Base-by-base conservation (phyloP, 2,888 invertebrate species). In the Abrostola triplasia region DNA sequence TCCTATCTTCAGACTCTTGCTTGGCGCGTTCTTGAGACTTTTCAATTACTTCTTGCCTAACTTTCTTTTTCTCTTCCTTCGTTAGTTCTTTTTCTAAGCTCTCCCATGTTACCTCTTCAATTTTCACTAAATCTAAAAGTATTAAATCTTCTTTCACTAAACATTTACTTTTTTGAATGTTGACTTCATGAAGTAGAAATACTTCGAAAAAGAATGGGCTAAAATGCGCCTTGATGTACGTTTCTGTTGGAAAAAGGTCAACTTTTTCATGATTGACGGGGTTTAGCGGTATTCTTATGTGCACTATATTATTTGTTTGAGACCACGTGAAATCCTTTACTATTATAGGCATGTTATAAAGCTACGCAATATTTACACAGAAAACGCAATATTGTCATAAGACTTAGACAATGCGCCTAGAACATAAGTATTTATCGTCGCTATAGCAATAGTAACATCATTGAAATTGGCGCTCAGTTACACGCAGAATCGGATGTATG, bases 281-380 rank as follows among this genome's bases (percentile, higher is more conserved):
- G 81, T 95, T 96, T 55, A 97, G 84, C 6, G 97, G 96, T 37
- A 97, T 95, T 73, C 95, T 95, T 60, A 98, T 95, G 66, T 95
- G 95, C 8, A 98, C 82, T 42, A 89, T 90, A 44, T 93, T 92
- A 11, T 93, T 90, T 0, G 96, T 96, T 93, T 98, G 97, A 44
- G 95, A 96, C 98, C 98, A 98, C 42, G 95, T 95, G 82, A 95
- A 97, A 91, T 97, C 96, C 91, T 96, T 97, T 0, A 98, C 94
- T 75, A 97, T 77, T 74, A 97, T 95, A n/a, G 97, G 96, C 97
- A 97, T 85, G 1, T 24, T 42, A n/a, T n/a, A 0, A 63, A 38
- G 24, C 13, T 8, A 36, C 8, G 36, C 38, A 36, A 42, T 13
- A 37, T n/a, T 42, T 10, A 58, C 8, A 10, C 6, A 9, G 12